Evolutionary conservation across 2,888 invertebrate genomes (phyloP).

Genomic region (Sepioteuthis lessoniana): DNA sequence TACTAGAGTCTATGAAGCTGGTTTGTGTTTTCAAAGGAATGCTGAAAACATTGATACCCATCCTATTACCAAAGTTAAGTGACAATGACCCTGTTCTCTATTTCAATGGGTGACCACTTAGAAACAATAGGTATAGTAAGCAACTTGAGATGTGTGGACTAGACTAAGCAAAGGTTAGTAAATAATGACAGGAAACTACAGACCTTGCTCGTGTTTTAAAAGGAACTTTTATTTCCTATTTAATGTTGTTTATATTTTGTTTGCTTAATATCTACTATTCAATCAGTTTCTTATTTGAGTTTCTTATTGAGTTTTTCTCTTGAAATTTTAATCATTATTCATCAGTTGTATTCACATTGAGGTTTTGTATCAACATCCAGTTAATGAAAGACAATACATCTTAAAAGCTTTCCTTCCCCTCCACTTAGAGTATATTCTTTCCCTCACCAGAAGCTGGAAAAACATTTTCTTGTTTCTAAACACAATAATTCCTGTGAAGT

Average conservation of each 20-base stretch:
- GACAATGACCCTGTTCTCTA: too few relatives aligned
- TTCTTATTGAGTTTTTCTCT: background rate
- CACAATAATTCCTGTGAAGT: constrained; percentile 20
- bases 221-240: background rate
- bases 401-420: background rate
- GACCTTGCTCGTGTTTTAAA: background rate
- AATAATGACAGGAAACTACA: background rate
- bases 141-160: too few relatives aligned
- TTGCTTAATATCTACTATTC: background rate
- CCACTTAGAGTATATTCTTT: background rate
- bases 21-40: too few relatives aligned
- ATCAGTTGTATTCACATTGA: constrained; percentile 17
- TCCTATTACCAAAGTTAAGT: too few relatives aligned
- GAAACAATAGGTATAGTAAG: too few relatives aligned
- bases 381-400: constrained; percentile 16
- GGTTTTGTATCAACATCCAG: background rate
- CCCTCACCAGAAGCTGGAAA: background rate
- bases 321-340: constrained; percentile 33
- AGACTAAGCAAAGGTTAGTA: too few relatives aligned
- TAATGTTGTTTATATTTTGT: background rate
- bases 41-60: too few relatives aligned
- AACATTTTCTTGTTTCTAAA: constrained; percentile 20
- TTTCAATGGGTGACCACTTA: too few relatives aligned
- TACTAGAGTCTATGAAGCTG: too few relatives aligned
- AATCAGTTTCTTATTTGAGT: background rate